Conservation (phyloP, 2,113 vertebrate species). For the Ondatra zibethicus region DNA sequence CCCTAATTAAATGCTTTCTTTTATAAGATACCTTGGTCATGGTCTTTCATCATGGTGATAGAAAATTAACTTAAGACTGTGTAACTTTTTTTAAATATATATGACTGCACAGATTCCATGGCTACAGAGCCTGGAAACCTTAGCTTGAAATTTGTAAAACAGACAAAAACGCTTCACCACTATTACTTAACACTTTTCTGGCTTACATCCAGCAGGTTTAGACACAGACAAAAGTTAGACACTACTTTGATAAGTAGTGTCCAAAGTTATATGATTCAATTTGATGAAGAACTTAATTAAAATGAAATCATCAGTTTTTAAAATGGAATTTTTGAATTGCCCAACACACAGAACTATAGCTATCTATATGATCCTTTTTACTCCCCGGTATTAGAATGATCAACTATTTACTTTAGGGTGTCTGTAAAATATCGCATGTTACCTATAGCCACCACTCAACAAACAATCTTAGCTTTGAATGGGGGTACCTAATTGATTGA, state of each 20-base stretch:
- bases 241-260: neutral
- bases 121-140: neutral
- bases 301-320: neutral
- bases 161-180: neutral
- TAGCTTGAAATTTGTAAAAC: neutral
- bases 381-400: neutral
- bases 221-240: neutral
- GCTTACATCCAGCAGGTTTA: neutral
- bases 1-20: neutral
- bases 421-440: neutral
- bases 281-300: neutral
- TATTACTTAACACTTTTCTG: neutral
- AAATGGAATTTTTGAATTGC: constrained; percentile 39
- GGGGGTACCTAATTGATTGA: neutral
- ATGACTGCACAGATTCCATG: neutral
- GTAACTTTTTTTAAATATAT: neutral
- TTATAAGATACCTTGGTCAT: neutral
- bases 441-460: neutral
- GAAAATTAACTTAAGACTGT: neutral
- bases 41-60: too few species aligned
- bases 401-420: constrained; percentile 78
- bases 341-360: neutral
- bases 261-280: neutral
- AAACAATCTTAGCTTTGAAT: neutral
- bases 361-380: neutral